These are phyloP conservation scores for Chrysolina americana DNA, from an alignment of 2,888 invertebrate genomes.

Conservation along the genomic window DNA sequence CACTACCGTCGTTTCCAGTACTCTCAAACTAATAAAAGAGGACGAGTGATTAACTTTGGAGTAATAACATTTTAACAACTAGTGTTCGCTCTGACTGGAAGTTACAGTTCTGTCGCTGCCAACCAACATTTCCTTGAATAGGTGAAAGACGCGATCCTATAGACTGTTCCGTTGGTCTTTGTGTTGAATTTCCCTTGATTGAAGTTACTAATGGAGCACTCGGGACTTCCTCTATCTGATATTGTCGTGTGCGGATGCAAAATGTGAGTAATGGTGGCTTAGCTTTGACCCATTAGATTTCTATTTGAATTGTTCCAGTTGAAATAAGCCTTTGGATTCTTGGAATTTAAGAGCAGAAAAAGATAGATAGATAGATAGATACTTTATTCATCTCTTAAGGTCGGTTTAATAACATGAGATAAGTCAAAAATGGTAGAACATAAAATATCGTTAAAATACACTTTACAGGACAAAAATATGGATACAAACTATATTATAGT, in stretches of 20 bases:
- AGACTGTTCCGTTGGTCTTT: background rate
- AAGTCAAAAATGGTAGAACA: no score
- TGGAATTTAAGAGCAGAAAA: no score
- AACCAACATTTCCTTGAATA: conserved; percentile 6
- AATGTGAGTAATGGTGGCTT: background rate
- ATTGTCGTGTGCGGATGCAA: background rate
- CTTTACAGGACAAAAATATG: no score
- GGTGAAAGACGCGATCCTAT: background rate
- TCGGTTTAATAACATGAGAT: no score
- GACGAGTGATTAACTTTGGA: conserved; percentile 4
- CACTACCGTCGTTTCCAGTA: background rate
- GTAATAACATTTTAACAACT: conserved; percentile 6
- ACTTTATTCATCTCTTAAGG: no score
- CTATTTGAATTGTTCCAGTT: background rate
- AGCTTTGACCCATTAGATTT: background rate
- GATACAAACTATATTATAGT: no score
- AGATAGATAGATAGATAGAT: no score
- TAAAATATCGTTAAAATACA: no score
- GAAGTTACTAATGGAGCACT: conserved; percentile 18
- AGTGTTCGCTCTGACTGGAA: background rate
- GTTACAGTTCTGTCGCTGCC: background rate
- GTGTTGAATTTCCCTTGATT: conserved; percentile 9
- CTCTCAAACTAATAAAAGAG: background rate
- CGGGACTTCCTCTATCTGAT: conserved; percentile 9
- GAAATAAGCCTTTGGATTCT: no score